Percentiles rank a stretch among this genome's conserved stretches.
phyloP scores from a whole-genome alignment of 2,888 invertebrate genomes.

The Acrobeloides nanus region DNA sequence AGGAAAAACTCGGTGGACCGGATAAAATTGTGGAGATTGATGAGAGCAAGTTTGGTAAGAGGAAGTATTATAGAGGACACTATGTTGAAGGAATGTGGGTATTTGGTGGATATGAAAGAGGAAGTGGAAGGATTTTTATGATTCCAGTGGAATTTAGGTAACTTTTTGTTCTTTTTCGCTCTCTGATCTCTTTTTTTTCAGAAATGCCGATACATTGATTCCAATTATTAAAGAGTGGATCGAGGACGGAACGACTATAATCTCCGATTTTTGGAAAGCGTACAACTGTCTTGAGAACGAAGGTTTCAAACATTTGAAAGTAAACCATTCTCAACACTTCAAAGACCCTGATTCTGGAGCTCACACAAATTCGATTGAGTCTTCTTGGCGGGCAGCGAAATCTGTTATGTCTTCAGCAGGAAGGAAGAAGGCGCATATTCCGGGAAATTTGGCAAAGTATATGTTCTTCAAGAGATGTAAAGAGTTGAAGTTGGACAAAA shows the following conservation, averaged over 20 bases:
- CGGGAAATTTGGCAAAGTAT: too few relatives aligned
- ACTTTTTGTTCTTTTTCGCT: not conserved
- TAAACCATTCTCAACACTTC: slow-evolving; percentile 9
- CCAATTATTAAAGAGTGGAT: slow-evolving; percentile 11
- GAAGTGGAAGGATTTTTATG: slow-evolving; percentile 7
- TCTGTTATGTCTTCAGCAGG: too few relatives aligned
- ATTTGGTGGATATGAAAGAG: slow-evolving; percentile 16
- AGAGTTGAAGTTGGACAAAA: too few relatives aligned
- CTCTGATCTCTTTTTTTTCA: too few relatives aligned
- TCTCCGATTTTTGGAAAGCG: slow-evolving; percentile 11
- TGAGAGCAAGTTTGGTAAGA: slow-evolving; percentile 16
- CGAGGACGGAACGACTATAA: slow-evolving; percentile 5
- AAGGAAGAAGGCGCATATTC: too few relatives aligned
- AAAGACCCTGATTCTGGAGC: slow-evolving; percentile 8
- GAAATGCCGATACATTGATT: slow-evolving; percentile 3
- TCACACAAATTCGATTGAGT: slow-evolving; percentile 10
- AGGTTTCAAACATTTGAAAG: slow-evolving; percentile 10
- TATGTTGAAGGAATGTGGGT: slow-evolving; percentile 16
- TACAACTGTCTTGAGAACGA: slow-evolving; percentile 5
- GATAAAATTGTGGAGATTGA: slow-evolving; percentile 8
- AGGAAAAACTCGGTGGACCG: slow-evolving; percentile 1
- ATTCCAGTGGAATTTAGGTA: slow-evolving; percentile 2
- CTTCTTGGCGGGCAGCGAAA: slow-evolving; percentile 8
- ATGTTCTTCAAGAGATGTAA: too few relatives aligned
- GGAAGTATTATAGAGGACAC: slow-evolving; percentile 18